phyloP scores from a whole-genome alignment of 2,113 vertebrate genomes.

The Charina bottae region DNA sequence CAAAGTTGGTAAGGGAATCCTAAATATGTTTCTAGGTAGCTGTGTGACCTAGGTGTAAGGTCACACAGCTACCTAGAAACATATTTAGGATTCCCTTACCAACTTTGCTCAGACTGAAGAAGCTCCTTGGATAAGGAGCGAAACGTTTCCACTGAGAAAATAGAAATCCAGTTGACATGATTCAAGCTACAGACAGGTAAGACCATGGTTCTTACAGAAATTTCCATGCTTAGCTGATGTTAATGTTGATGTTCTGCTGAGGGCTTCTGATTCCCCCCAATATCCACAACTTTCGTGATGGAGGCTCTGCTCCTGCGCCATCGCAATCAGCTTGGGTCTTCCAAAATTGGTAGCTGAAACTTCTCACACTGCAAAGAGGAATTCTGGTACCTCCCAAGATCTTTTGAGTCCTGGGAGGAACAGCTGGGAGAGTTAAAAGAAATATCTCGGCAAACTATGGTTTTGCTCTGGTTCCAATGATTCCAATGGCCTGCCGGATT shows the following conservation, averaged over 20 bases:
- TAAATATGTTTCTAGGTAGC: no score
- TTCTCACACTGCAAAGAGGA: neutral
- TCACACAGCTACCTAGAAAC: no score
- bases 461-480: no score
- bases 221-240: neutral
- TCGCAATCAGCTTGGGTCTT: neutral
- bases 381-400: neutral
- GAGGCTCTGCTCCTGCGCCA: neutral
- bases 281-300: neutral
- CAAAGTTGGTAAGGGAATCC: no score
- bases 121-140: no score
- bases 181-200: no score
- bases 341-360: neutral
- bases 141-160: no score
- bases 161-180: no score
- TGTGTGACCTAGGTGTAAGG: no score
- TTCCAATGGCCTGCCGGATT: no score
- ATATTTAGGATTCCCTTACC: no score
- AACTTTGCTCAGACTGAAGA: no score
- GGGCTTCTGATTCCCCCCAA: neutral
- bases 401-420: neutral
- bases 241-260: neutral
- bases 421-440: neutral
- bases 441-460: neutral
- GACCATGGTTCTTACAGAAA: neutral